Evolutionary conservation across 2,888 invertebrate genomes (phyloP), one percentile per base, ranked within the genome.

Genomic region (Caenorhabditis panamensis): DNA sequence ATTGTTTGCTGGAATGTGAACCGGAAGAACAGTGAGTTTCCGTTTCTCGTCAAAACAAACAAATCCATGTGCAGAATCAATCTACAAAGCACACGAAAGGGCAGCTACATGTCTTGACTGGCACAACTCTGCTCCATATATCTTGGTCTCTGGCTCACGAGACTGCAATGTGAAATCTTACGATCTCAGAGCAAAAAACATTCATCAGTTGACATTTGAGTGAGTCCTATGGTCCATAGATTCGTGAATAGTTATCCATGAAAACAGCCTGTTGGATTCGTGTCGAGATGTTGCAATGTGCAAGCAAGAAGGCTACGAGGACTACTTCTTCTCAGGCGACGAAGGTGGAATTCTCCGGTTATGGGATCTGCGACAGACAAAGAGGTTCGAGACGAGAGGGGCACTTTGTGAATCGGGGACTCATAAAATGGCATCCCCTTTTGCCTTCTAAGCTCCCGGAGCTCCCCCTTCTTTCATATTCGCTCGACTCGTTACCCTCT

Each of bases 341-440:
- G 87, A 87, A 53, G 64, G 81, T n/a, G 87, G 87, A 11, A 61
- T 67, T 11, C 54, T 87, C 11, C 73, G 83, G 22, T 47, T 87
- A 16, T 87, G 87, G 87, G 87, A 87, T 71, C 20, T 84, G 53
- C 54, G 87, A n/a, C 78, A 78, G 5, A 58, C 69, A 2, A 75
- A 53, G 20, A 64, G 51, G 79, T 79, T n/a, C 28, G 18, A 54
- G 28, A 54, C 47, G 20, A 4, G 11, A 20, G 18, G 47, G 47
- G 47, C 47, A 47, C 47, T 47, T 47, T 47, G 47, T 18, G 47
- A 18, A 47, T 47, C 3, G 41, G 49, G 24, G 24, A n/a, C 28
- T 54, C 28, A n/a, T 54, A 28, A 54, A 28, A 54, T 28, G 16
- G 3, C 26, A 24, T 24, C 26, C 51, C n/a, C 51, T 44, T 44